Percentiles rank a stretch among this genome's conserved stretches.
Conservation (phyloP, 1,140 invertebrate genomes). For the Lepidurus couesii region DNA sequence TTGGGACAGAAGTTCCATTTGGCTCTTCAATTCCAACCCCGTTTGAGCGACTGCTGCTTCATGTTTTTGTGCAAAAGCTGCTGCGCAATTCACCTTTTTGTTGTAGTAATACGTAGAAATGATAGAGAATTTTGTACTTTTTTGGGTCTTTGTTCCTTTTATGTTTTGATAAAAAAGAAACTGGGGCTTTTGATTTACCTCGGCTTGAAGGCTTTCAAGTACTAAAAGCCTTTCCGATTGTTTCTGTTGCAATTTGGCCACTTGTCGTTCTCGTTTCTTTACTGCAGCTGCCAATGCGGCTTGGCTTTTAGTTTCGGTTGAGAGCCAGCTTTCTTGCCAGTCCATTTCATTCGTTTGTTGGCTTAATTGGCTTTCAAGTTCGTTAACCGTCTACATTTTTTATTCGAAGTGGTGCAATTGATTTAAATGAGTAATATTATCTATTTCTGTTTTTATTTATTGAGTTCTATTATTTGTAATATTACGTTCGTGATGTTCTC, state of each 20-base stretch:
- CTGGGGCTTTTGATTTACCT: neutral
- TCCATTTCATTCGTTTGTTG: neutral
- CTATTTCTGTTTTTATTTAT: no score
- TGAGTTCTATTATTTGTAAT: neutral
- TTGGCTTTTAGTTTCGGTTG: neutral
- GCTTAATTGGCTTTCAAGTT: neutral
- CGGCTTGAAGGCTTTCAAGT: neutral
- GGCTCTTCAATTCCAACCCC: neutral
- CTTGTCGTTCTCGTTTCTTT: neutral
- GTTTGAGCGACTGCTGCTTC: neutral
- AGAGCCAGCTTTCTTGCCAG: neutral
- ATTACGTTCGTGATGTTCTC: neutral
- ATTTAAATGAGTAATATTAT: no score
- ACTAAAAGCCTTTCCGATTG: neutral
- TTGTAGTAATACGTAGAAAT: no score
- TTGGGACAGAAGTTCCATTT: neutral
- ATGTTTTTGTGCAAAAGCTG: neutral
- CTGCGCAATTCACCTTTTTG: neutral
- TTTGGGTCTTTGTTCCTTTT: neutral
- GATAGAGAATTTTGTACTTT: no score
- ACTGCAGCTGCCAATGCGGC: neutral
- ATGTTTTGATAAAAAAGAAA: neutral
- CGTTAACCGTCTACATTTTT: neutral
- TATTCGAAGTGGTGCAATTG: no score
- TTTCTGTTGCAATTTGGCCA: neutral